Evolutionary conservation across 2,888 invertebrate species (phyloP).

Genomic region (Tetragonisca angustula): DNA sequence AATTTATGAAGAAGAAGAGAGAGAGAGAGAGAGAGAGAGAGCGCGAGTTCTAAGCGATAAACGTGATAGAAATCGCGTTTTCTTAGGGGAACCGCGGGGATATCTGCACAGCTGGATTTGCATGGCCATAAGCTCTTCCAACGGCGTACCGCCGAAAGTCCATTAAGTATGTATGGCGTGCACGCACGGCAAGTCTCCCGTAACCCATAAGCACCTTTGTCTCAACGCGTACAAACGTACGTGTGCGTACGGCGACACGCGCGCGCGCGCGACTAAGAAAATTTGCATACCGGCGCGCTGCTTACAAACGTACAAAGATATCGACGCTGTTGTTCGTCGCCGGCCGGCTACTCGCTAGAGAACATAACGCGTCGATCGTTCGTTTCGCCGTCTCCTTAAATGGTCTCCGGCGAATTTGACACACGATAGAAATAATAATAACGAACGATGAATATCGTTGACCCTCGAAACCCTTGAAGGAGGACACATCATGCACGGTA

Average conservation of each 20-base stretch:
- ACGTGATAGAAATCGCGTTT: conserved; percentile 47
- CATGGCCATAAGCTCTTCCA: conserved; percentile 39
- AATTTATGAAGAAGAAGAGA: neutral
- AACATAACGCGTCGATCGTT: neutral
- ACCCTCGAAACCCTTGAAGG: neutral
- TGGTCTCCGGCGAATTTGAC: conserved; percentile 21
- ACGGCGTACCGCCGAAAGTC: conserved; percentile 54
- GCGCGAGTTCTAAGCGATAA: neutral
- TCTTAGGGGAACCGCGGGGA: conserved; percentile 16
- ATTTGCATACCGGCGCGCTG: conserved; percentile 47
- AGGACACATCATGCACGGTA: neutral
- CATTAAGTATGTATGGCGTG: conserved; percentile 65
- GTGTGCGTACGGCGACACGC: conserved; percentile 3
- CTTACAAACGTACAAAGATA: conserved; percentile 37
- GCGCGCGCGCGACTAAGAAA: neutral
- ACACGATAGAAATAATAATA: conserved; percentile 27
- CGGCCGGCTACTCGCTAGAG: neutral
- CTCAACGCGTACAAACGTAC: conserved; percentile 49
- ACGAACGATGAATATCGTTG: neutral
- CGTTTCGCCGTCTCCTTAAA: conserved; percentile 9
- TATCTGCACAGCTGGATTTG: conserved; percentile 58
- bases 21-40: neutral
- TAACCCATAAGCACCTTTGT: conserved; percentile 65
- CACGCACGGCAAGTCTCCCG: conserved; percentile 56
- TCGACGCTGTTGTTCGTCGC: neutral